Conservation (phyloP, 2,888 invertebrate genomes). For the Bugula neritina region DNA sequence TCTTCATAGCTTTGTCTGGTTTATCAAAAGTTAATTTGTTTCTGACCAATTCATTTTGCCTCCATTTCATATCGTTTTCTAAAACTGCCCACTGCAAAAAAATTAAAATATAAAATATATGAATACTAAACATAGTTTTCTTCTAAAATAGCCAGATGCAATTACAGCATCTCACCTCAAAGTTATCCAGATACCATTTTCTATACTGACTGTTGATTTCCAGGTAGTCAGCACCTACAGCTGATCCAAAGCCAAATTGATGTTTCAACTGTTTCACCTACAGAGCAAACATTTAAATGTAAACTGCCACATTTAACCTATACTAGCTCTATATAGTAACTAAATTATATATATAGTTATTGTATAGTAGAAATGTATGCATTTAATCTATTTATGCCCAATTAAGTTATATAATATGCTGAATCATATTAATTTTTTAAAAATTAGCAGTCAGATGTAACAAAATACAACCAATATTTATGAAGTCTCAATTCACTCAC, state of each 20-base stretch:
- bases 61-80: constrained; percentile 37
- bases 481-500: too few relatives aligned
- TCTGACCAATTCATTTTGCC: constrained; percentile 32
- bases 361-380: too few relatives aligned
- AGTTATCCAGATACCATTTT: constrained; percentile 35
- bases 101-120: not conserved
- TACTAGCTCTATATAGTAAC: too few relatives aligned
- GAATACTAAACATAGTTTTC: not conserved
- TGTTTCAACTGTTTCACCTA: constrained; percentile 26
- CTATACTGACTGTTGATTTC: constrained; percentile 27
- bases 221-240: constrained; percentile 33
- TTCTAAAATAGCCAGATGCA: not conserved
- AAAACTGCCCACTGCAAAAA: constrained; percentile 34
- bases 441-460: too few relatives aligned
- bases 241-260: constrained; percentile 36
- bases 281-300: not conserved
- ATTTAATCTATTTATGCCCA: too few relatives aligned
- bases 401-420: too few relatives aligned
- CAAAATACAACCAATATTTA: too few relatives aligned
- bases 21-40: not conserved
- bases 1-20: constrained; percentile 4
- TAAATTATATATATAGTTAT: too few relatives aligned
- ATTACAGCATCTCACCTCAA: constrained; percentile 31
- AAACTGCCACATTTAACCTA: too few relatives aligned
- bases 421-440: too few relatives aligned